Base-by-base conservation (phyloP, 2,797 vertebrate genomes). In the Fundulus diaphanus region DNA sequence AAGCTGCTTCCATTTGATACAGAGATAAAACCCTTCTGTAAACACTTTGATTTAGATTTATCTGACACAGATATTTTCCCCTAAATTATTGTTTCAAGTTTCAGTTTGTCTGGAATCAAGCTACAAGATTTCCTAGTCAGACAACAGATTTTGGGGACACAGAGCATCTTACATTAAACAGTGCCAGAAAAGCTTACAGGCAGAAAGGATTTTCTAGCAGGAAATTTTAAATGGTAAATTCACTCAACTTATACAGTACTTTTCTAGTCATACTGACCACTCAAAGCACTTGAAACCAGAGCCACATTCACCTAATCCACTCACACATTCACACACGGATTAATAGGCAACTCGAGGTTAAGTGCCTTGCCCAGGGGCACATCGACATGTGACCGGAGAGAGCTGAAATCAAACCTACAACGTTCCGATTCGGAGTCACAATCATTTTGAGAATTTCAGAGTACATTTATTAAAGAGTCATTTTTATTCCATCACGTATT, bases 161-260 rank as follows among this genome's bases (percentile, higher is more conserved):
- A 20, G 57, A 61, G 16, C 57, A 61, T 59, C 18, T 33, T 33
- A 33, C 2, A 18, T 59, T 61, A 61, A 61, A 33, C 31, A 35
- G 57, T 61, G 31, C 31, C 57, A 61, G 31, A 61, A 59, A 61
- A 61, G 57, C 57, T 61, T 31, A 33, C 31, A 61, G 18, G 56
- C 7, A 59, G 29, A 57, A 57, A 57, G 6, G 27, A 31, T 31
- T 57, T 57, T 57, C 54, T 31, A 27, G 27, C 6, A 16, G 27
- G 33, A 59, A 61, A 15, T 33, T 59, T 29, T 33, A 33, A 61
- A 33, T 61, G 31, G 29, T 61, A 33, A 52, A 33, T 35, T 7
- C 3, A 35, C 57, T 61, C 16, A 20, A 29, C 16, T 57, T 29
- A 57, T 57, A 42, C 5, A 33, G 57, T 31, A 20, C 57, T 22